Percentiles rank a stretch among this genome's conserved stretches.
phyloP scores from a whole-genome alignment of 2,113 vertebrate species.

The Rhinichthys klamathensis region DNA sequence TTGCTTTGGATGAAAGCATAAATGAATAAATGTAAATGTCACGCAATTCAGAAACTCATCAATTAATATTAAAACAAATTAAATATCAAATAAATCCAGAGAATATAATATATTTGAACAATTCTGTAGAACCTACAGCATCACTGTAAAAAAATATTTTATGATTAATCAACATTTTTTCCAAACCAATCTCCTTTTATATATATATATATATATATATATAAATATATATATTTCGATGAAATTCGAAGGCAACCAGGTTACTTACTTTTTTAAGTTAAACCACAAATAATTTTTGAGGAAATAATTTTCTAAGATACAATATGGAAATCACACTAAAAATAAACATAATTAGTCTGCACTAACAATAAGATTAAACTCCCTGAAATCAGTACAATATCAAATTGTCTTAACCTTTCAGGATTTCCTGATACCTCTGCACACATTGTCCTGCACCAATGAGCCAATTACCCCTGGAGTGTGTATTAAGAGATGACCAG shows the following conservation, averaged over 20 bases:
- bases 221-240: no score
- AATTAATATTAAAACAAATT: not conserved
- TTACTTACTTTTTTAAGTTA: no score
- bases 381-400: slow-evolving; percentile 9
- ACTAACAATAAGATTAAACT: not conserved
- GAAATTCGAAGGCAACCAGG: no score
- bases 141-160: no score
- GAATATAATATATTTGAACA: no score
- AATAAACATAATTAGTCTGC: not conserved
- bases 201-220: no score
- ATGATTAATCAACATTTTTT: no score
- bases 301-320: not conserved
- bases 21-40: not conserved
- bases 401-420: slow-evolving; percentile 20
- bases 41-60: not conserved
- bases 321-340: not conserved
- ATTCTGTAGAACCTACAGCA: no score
- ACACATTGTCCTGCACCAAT: slow-evolving; percentile 36
- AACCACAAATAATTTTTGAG: no score
- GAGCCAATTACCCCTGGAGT: slow-evolving; percentile 55
- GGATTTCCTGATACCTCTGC: slow-evolving; percentile 33
- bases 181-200: no score
- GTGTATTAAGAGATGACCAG: slow-evolving; percentile 47
- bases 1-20: not conserved
- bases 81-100: not conserved